A percentile compares a stretch with the other conserved stretches of the same genome.
These are phyloP conservation scores for Aphaenogaster rudis DNA, from an alignment of 1,140 invertebrate species.

Conservation along the genomic window DNA sequence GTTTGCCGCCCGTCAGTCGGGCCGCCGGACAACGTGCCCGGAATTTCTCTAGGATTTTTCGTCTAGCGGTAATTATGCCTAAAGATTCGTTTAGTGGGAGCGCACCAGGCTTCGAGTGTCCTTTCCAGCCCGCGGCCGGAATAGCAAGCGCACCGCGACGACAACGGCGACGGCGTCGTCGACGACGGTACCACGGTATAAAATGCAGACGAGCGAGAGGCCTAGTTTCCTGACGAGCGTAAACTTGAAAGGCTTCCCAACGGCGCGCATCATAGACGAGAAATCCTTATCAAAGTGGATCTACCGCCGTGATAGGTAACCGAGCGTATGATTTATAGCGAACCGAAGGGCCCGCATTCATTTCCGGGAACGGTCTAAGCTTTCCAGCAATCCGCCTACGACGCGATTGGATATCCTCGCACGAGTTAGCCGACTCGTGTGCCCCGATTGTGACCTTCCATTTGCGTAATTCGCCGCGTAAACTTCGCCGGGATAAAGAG, in stretches of 20 bases:
- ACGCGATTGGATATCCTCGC: slow-evolving; percentile 59
- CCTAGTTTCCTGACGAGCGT: slow-evolving; percentile 43
- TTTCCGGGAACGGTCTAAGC: slow-evolving; percentile 65
- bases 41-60: slow-evolving; percentile 66
- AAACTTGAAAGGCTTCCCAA: slow-evolving; percentile 28
- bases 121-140: slow-evolving; percentile 35
- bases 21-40: slow-evolving; percentile 63
- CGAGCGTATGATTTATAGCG: slow-evolving; percentile 76
- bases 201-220: slow-evolving; percentile 18
- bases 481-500: slow-evolving; percentile 45
- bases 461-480: slow-evolving; percentile 66
- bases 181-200: neutral
- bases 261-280: neutral
- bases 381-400: slow-evolving; percentile 41
- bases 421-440: slow-evolving; percentile 20
- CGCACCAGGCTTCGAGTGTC: slow-evolving; percentile 58
- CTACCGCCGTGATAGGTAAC: slow-evolving; percentile 61
- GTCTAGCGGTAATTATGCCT: slow-evolving; percentile 67
- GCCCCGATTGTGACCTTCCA: slow-evolving; percentile 53
- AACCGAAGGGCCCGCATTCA: slow-evolving; percentile 68
- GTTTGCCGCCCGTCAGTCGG: slow-evolving; percentile 59
- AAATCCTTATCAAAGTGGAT: slow-evolving; percentile 71
- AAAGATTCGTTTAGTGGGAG: slow-evolving; percentile 67
- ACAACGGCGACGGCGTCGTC: neutral
- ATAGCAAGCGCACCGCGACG: slow-evolving; percentile 53